Conservation (phyloP, 2,888 invertebrate genomes). For the Romanomermis culicivorax region DNA sequence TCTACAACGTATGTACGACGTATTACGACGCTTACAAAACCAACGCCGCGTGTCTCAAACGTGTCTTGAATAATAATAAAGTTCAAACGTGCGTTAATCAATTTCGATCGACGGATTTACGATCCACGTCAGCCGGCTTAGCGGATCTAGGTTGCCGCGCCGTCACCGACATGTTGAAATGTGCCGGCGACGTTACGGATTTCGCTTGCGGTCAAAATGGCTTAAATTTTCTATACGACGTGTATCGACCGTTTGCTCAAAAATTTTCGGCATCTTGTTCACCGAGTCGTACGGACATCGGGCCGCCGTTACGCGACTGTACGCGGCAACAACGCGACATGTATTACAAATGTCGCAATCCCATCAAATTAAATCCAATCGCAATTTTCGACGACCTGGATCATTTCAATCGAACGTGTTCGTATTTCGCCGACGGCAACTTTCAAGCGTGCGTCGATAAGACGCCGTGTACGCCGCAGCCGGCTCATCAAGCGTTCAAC, state of each 20-base stretch:
- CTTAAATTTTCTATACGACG: neutral
- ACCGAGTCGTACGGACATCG: neutral
- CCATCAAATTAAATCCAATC: neutral
- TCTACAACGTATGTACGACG: neutral
- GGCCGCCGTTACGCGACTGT: neutral
- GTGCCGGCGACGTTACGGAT: neutral
- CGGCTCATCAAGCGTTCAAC: neutral
- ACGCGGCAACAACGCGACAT: neutral
- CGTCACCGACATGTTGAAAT: neutral
- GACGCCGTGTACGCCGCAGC: neutral
- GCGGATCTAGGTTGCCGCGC: neutral
- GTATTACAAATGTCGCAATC: neutral
- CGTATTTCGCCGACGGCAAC: neutral
- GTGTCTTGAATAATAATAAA: neutral
- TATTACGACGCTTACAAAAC: neutral
- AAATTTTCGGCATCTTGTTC: neutral
- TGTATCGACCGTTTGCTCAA: neutral
- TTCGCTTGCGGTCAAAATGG: neutral
- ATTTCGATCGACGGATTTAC: neutral
- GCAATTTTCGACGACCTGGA: neutral
- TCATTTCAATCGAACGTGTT: neutral
- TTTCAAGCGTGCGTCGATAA: neutral
- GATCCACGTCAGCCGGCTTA: neutral
- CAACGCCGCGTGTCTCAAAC: neutral
- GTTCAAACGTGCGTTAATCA: neutral